Conservation (phyloP, 2,888 invertebrate genomes). For the Scaeva pyrastri region DNA sequence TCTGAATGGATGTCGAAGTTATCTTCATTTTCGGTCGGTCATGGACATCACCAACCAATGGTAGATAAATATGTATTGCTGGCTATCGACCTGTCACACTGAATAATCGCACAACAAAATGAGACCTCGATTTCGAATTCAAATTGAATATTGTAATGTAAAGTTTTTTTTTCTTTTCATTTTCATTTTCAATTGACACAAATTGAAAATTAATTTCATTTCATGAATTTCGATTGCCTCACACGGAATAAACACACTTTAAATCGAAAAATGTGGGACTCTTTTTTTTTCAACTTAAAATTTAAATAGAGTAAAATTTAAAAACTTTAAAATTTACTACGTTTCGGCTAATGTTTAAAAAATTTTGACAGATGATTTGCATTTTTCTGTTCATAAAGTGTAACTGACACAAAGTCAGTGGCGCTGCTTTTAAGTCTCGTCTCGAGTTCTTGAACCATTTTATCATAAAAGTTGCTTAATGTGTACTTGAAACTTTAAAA, state of each 20-base stretch:
- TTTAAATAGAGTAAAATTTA: too few species aligned
- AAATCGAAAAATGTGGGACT: neutral
- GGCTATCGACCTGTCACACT: neutral
- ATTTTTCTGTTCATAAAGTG: too few species aligned
- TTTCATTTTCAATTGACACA: neutral
- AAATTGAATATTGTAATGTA: constrained; percentile 2
- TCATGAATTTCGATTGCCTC: neutral
- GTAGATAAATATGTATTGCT: too few species aligned
- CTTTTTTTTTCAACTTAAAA: neutral
- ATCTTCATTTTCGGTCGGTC: neutral
- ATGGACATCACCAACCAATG: neutral
- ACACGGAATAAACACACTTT: neutral
- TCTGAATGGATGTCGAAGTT: neutral
- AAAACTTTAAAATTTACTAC: too few species aligned
- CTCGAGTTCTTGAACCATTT: too few species aligned
- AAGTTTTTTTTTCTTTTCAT: too few species aligned
- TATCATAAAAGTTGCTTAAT: too few species aligned
- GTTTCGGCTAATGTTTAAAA: too few species aligned
- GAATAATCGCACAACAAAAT: neutral
- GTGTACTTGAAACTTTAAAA: too few species aligned
- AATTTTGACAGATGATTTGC: too few species aligned
- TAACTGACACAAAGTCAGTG: too few species aligned
- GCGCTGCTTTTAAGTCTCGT: too few species aligned
- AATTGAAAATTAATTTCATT: constrained; percentile 9
- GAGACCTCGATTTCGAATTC: neutral